phyloP scores from a whole-genome alignment of 2,113 vertebrate genomes.

The Penelope pileata region DNA sequence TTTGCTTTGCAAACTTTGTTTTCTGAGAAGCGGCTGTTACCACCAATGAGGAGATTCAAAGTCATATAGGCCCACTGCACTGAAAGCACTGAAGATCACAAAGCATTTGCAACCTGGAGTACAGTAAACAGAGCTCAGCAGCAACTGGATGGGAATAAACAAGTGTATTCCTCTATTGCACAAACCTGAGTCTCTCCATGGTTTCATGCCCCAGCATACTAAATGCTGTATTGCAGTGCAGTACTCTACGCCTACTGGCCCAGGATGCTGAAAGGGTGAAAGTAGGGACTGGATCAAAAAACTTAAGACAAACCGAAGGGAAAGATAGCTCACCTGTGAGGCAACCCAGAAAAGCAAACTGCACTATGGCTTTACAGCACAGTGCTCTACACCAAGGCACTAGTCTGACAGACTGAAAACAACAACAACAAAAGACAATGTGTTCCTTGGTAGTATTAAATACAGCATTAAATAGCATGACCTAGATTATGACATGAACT shows the following conservation, averaged over 20 bases:
- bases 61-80: background rate
- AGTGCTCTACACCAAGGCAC: background rate
- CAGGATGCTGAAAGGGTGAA: background rate
- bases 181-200: background rate
- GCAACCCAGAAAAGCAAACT: fast-evolving
- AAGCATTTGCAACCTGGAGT: background rate
- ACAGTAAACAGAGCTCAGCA: background rate
- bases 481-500: no score
- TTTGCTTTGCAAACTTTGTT: background rate
- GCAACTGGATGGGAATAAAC: background rate
- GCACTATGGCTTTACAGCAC: fast-evolving
- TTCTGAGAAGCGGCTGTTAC: background rate
- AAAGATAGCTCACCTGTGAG: background rate
- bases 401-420: background rate
- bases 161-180: background rate
- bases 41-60: background rate
- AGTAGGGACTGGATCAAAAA: background rate
- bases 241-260: fast-evolving
- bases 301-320: background rate
- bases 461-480: background rate
- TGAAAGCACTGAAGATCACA: background rate
- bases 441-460: background rate
- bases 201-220: background rate
- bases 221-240: background rate
- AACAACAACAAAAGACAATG: fast-evolving